Base-by-base conservation (phyloP, 2,113 vertebrate species). In the Trogon melanurus region DNA sequence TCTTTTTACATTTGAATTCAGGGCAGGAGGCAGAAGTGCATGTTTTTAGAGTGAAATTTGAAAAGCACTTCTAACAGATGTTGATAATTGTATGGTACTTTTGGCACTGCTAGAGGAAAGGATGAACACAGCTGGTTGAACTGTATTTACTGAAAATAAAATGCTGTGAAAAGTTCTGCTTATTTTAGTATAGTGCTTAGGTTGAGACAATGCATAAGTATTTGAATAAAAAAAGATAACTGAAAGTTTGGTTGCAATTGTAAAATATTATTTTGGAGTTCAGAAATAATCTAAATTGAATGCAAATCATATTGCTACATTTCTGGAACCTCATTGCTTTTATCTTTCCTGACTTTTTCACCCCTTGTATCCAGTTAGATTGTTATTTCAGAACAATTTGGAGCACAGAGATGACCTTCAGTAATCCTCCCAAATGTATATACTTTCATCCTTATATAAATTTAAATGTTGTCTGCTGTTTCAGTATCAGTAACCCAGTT, bases 91-190 rank as follows among this genome's bases (percentile, higher is more conserved):
- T 70, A 36, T 65, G 58, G 71, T 80, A 70, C 87, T 93, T 91
- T 87, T 85, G 78, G 69, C 80, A 65, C 47, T 76, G 88, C 38
- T 81, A 73, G 64, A 79, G 36, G 60, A 88, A 85, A 82, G 74
- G 79, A 62, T 0, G 81, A 91, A 34, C 89, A 94, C 85, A 91
- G 85, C 87, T 95, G 89, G 54, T 60, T 95, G 78, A 96, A 96
- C 79, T 89, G 70, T 93, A 70, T 93, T 93, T 91, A 82, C 61
- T 91, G 81, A 79, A 95, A 94, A 93, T 92, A 86, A 93, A 95
- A 88, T 58, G 30, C 70, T 88, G 47, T 50, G 79, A 79, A 56
- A 95, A 94, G 58, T 85, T 89, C 61, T 91, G 26, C 66, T 91
- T 72, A 71, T 81, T 93, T 91, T 79, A 66, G 23, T 85, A 20